Evolutionary conservation across 2,797 vertebrate genomes (phyloP), one percentile per base, ranked within the genome.

Genomic region (Rhabdophis nuchalis): DNA sequence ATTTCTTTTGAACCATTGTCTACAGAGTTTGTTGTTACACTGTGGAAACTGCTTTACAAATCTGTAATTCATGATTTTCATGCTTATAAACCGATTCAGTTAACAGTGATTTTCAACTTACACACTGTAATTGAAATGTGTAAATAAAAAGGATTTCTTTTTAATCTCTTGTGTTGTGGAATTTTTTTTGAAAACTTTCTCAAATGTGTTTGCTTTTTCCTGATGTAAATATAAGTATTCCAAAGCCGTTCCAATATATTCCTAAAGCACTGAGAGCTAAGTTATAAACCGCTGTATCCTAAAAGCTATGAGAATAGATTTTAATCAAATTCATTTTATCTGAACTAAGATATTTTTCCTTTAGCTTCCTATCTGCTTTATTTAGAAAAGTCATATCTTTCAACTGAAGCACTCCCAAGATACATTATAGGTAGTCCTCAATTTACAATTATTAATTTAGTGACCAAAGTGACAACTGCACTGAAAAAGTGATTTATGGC

Each of bases 81-180:
- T 96, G 92, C 94, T 91, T 57, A 93, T 90, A 89, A 29, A 90
- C 93, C 58, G 95, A 93, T 90, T 46, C 72, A 11, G 36, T 97
- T 95, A 92, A 50, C 27, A 50, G 4, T 64, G 27, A 0, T 96
- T 93, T 93, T 91, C 88, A 36, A 87, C 93, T 32, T 95, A 92
- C 86, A 96, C 95, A 93, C 86, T 97, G 97, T 98, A 96, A 93
- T n/a, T 90, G 29, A 93, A 93, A 54, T 93, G 85, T 97, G 97
- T 97, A 97, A 98, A 98, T 92, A 88, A n/a, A 64, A 52, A 32
- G 41, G 0, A 60, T 92, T 77, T 92, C 11, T 0, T 61, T 41
- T 1, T 6, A 3, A 0, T 0, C 25, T 0, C 0, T 27, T 90
- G 90, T 16, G 2, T 91, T 52, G 6, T 1, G 50, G 61, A 60